These are phyloP conservation scores for Drosophila varians DNA, from an alignment of 1,140 invertebrate genomes.

Conservation along the genomic window DNA sequence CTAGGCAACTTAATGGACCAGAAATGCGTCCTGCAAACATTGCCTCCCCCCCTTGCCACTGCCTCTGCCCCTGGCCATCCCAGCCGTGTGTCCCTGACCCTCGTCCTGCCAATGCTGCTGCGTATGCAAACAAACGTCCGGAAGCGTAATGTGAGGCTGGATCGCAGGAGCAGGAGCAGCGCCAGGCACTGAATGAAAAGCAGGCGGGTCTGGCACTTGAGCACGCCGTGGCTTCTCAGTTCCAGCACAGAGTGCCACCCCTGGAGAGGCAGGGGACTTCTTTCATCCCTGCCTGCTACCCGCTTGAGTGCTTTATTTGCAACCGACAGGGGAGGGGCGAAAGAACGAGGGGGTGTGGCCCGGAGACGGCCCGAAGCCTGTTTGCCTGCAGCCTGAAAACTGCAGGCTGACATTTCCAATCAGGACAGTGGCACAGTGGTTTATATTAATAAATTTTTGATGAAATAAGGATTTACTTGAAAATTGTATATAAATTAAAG, in stretches of 20 bases:
- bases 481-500: too few species aligned
- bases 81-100: constrained; percentile 42
- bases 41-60: constrained; percentile 18
- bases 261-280: constrained; percentile 12
- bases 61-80: background rate
- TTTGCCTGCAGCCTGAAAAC: constrained; percentile 33
- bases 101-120: constrained; percentile 45
- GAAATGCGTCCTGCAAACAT: constrained; percentile 78
- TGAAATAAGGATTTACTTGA: background rate
- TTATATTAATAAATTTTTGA: too few species aligned
- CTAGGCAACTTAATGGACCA: constrained; percentile 76
- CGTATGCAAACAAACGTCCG: constrained; percentile 78
- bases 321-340: constrained; percentile 17
- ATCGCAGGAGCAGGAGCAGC: background rate
- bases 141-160: constrained; percentile 67
- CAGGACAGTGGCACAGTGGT: constrained; percentile 39
- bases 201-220: constrained; percentile 65
- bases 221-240: constrained; percentile 53
- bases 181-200: constrained; percentile 16
- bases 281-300: constrained; percentile 24
- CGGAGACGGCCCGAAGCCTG: constrained; percentile 25
- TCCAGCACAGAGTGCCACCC: constrained; percentile 21
- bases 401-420: constrained; percentile 52
- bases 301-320: constrained; percentile 75
- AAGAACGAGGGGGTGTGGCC: constrained; percentile 2